Evolutionary conservation across 2,113 vertebrate genomes (phyloP).

Genomic region (Macquaria australasica): DNA sequence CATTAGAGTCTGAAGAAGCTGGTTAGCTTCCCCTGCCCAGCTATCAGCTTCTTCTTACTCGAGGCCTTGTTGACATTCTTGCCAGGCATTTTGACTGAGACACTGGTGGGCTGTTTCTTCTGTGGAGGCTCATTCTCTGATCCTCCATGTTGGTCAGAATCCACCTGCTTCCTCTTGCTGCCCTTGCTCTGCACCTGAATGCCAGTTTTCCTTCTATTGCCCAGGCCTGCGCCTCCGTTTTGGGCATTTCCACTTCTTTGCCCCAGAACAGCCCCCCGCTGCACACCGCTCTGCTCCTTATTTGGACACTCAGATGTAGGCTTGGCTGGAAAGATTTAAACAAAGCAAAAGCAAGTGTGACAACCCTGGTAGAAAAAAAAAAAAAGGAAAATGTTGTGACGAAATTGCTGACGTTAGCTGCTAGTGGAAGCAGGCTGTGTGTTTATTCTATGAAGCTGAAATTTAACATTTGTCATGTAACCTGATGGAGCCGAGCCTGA

Average conservation of each 20-base stretch:
- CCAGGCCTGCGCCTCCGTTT: constrained; percentile 72
- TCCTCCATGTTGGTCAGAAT: constrained; percentile 78
- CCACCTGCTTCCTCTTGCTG: constrained; percentile 89
- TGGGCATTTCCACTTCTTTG: constrained; percentile 85
- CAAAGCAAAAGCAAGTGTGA: constrained; percentile 64
- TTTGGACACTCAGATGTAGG: constrained; percentile 70
- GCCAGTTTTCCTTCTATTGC: constrained; percentile 68
- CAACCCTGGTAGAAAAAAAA: constrained; percentile 64
- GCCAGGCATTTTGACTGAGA: constrained; percentile 63
- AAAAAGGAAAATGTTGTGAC: constrained; percentile 58
- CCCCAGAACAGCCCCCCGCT: constrained; percentile 74
- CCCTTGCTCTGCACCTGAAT: constrained; percentile 80
- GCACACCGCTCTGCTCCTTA: constrained; percentile 20
- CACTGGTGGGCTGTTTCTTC: constrained; percentile 81
- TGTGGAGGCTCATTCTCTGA: constrained; percentile 84
- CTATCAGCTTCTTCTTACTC: constrained; percentile 87
- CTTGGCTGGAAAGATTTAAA: constrained; percentile 69
- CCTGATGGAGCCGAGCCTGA: constrained; percentile 68
- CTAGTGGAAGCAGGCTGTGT: constrained; percentile 69
- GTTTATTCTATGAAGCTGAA: constrained; percentile 76
- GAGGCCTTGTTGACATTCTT: constrained; percentile 78
- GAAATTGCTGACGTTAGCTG: constrained; percentile 78
- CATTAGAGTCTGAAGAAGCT: constrained; percentile 89
- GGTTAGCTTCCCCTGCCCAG: constrained; percentile 92
- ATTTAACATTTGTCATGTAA: constrained; percentile 82